These are phyloP conservation scores for Erynnis tages DNA, from an alignment of 2,888 invertebrate genomes.

Conservation along the genomic window DNA sequence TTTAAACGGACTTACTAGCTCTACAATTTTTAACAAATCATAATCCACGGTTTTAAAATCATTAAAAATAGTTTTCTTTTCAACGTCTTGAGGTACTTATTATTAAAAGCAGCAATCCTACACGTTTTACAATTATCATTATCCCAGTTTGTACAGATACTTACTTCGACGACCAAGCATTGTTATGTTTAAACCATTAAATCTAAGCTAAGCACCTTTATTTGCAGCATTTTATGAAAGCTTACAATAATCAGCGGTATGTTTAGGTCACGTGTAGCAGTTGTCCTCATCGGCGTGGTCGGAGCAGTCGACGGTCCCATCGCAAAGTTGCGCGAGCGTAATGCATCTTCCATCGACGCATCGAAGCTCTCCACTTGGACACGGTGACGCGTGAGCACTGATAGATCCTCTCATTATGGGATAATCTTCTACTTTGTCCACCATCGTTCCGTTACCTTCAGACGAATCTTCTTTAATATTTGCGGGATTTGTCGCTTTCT, in stretches of 20 bases:
- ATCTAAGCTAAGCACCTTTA: no score
- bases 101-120: no score
- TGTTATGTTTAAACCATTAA: no score
- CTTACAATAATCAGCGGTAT: no score
- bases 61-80: no score
- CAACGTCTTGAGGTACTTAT: no score
- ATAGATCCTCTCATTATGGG: constrained; percentile 30
- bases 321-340: constrained; percentile 83
- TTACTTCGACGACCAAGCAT: no score
- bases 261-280: constrained; percentile 76
- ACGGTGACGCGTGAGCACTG: constrained; percentile 71
- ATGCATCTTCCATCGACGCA: constrained; percentile 85
- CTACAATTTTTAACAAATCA: no score
- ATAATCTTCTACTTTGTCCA: constrained; percentile 40
- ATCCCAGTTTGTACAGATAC: no score
- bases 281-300: constrained; percentile 85
- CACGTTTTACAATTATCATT: no score
- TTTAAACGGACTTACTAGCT: no score
- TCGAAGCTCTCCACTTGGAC: constrained; percentile 78
- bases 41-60: no score
- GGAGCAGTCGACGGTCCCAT: constrained; percentile 82
- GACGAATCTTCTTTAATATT: constrained; percentile 39
- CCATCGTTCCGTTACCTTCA: constrained; percentile 43
- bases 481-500: constrained; percentile 50
- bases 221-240: neutral